These are phyloP conservation scores for Danionella dracula DNA, from an alignment of 2,797 vertebrate genomes.

Conservation along the genomic window DNA sequence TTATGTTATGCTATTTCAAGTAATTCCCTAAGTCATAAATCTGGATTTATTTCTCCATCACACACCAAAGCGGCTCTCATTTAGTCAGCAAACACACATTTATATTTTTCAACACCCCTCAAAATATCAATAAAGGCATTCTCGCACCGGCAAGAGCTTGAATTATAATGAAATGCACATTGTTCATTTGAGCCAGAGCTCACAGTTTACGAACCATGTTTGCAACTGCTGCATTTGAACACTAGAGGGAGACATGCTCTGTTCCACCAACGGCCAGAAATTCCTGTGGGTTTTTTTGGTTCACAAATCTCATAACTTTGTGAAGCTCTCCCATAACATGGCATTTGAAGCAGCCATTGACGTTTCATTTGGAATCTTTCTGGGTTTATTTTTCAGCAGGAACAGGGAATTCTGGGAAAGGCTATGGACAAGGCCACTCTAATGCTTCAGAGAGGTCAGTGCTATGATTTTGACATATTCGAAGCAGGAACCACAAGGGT, in stretches of 20 bases:
- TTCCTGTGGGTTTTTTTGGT: not conserved
- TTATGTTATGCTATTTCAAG: not conserved
- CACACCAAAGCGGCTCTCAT: not conserved
- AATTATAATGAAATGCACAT: constrained; percentile 23
- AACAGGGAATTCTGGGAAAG: not conserved
- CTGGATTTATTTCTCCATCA: not conserved
- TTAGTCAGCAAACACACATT: not conserved
- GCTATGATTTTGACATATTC: constrained; percentile 11
- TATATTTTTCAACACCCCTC: constrained; percentile 28
- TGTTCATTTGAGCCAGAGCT: not conserved
- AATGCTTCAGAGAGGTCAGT: constrained; percentile 22
- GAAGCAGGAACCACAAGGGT: constrained; percentile 10
- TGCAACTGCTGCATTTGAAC: constrained; percentile 44
- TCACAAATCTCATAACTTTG: not conserved
- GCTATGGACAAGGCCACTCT: constrained; percentile 1
- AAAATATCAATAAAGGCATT: constrained; percentile 48
- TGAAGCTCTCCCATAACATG: not conserved
- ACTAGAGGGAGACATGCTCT: constrained; percentile 53
- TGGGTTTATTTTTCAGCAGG: not conserved
- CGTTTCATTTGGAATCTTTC: not conserved
- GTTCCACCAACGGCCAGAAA: constrained; percentile 8
- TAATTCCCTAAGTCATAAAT: not conserved
- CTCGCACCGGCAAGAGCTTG: constrained; percentile 46
- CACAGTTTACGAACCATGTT: constrained; percentile 31
- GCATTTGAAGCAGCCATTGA: not conserved